phyloP scores from a whole-genome alignment of 2,113 vertebrate species.

The Leiothrix lutea region DNA sequence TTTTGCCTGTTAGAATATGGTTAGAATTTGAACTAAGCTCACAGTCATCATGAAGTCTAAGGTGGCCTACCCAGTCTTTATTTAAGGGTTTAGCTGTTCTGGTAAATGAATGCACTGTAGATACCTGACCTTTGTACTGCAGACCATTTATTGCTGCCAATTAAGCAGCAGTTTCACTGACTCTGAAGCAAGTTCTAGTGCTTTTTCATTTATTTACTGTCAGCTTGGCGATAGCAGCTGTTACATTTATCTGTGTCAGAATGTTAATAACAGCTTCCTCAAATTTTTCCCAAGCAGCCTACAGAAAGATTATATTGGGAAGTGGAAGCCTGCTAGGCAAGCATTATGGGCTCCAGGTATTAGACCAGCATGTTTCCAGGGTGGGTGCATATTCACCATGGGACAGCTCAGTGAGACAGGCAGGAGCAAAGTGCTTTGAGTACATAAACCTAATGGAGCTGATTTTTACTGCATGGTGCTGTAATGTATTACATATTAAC shows the following conservation, averaged over 20 bases:
- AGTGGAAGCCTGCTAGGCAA: background rate
- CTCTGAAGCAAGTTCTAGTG: background rate
- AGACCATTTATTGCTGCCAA: background rate
- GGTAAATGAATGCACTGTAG: background rate
- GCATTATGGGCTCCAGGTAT: background rate
- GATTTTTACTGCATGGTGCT: background rate
- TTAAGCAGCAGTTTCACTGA: background rate
- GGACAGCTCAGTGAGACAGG: background rate
- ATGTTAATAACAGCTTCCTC: background rate
- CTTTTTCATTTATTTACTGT: background rate
- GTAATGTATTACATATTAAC: slow-evolving; percentile 22
- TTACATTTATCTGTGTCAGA: background rate
- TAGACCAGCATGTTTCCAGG: background rate
- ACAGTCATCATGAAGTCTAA: background rate
- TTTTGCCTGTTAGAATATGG: background rate
- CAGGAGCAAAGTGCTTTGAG: background rate
- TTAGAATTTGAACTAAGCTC: background rate
- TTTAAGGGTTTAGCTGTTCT: background rate
- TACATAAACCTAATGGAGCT: background rate
- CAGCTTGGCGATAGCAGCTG: background rate
- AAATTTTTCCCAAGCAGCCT: background rate
- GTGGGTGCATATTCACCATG: background rate
- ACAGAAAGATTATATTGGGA: background rate
- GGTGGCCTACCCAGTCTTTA: background rate
- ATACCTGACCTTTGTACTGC: background rate